These are phyloP conservation scores for Yponomeuta evonymella DNA, from an alignment of 2,888 invertebrate species.

Conservation along the genomic window DNA sequence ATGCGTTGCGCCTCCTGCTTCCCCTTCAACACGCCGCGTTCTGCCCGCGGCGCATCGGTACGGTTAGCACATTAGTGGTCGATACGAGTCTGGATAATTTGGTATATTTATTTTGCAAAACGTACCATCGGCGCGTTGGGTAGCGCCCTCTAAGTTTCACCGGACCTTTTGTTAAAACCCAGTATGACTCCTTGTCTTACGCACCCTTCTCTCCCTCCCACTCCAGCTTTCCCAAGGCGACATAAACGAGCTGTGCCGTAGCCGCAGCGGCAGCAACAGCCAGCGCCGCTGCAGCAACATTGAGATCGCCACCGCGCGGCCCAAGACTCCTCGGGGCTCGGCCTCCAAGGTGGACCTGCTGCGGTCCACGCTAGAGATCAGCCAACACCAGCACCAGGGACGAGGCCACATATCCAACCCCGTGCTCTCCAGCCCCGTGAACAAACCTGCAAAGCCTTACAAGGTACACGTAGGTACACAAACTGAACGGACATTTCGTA, in stretches of 20 bases:
- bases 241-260: conserved; percentile 65
- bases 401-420: conserved; percentile 78
- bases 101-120: no score
- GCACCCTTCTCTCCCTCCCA: conserved; percentile 22
- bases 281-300: conserved; percentile 76
- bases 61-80: no score
- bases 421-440: conserved; percentile 52
- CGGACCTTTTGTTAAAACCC: no score
- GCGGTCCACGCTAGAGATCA: conserved; percentile 82
- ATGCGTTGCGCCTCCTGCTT: no score
- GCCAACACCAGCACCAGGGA: conserved; percentile 60
- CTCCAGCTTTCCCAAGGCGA: conserved; percentile 70
- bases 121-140: no score
- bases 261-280: conserved; percentile 67
- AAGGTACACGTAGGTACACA: conserved; percentile 35
- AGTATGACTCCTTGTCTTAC: conserved; percentile 15
- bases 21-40: no score
- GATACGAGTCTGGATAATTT: no score
- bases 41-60: no score
- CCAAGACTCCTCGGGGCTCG: conserved; percentile 60
- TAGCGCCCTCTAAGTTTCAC: no score
- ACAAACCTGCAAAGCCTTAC: conserved; percentile 48
- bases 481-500: no score
- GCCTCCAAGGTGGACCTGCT: conserved; percentile 80
- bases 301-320: conserved; percentile 46